phyloP scores from a whole-genome alignment of 2,113 vertebrate species.

The Alethe castanea region DNA sequence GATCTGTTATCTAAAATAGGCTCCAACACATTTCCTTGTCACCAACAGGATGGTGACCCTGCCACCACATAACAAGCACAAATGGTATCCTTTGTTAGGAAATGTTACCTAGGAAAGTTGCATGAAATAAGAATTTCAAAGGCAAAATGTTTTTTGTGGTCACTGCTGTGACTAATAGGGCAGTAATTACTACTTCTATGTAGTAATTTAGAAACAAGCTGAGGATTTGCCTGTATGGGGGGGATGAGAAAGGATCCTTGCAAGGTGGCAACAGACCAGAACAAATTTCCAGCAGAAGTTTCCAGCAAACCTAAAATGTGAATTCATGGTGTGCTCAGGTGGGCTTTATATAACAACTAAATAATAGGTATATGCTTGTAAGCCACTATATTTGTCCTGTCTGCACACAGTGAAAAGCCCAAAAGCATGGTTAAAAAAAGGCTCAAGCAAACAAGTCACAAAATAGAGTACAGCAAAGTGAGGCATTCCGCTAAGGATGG shows the following conservation, averaged over 20 bases:
- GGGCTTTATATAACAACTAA: conserved; percentile 66
- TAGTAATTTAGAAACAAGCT: neutral
- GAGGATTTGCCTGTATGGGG: neutral
- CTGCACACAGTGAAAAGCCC: conserved; percentile 13
- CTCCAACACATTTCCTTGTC: neutral
- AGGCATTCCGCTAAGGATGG: conserved; percentile 12
- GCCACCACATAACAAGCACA: neutral
- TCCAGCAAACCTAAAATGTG: conserved; percentile 38
- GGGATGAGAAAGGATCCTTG: neutral
- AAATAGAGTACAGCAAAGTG: neutral
- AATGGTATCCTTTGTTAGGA: neutral
- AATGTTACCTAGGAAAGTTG: neutral
- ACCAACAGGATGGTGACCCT: neutral
- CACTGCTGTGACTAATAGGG: neutral
- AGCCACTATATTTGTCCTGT: conserved; percentile 48
- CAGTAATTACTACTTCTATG: neutral
- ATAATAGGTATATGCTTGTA: conserved; percentile 46
- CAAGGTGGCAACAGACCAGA: neutral
- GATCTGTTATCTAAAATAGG: neutral
- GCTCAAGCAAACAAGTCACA: neutral
- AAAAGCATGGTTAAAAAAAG: conserved; percentile 28
- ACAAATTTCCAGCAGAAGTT: conserved; percentile 42
- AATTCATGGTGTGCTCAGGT: conserved; percentile 19
- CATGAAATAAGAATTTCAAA: conserved; percentile 7
- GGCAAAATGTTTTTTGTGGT: neutral